Evolutionary conservation across 2,797 vertebrate genomes (phyloP).

Genomic region (Takifugu ocellatus): DNA sequence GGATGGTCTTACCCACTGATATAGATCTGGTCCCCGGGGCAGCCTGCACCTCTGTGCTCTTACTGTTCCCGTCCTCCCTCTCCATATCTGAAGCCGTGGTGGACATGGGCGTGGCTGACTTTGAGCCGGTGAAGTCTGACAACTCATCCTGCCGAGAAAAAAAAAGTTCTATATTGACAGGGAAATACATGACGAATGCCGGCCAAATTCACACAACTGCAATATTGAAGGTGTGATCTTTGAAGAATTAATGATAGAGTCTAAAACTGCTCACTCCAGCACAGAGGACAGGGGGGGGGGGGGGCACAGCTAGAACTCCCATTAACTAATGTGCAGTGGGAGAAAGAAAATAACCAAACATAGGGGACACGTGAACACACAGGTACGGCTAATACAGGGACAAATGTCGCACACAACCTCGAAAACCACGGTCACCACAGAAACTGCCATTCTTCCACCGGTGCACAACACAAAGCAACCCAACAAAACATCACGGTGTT

Average conservation of each 20-base stretch:
- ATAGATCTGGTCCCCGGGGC: conserved; percentile 84
- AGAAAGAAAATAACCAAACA: conserved; percentile 13
- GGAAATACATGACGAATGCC: neutral
- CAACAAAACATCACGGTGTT: conserved; percentile 1
- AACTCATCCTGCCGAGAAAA: conserved; percentile 86
- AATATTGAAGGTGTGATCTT: too few relatives aligned
- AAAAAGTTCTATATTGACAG: neutral
- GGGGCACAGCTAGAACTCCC: too few relatives aligned
- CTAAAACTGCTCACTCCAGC: too few relatives aligned
- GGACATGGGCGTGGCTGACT: conserved; percentile 81
- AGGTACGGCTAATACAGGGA: conserved; percentile 3
- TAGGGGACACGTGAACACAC: conserved; percentile 14
- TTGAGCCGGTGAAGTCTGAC: conserved; percentile 84
- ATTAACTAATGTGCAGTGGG: too few relatives aligned
- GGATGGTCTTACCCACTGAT: conserved; percentile 78
- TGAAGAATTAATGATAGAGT: too few relatives aligned
- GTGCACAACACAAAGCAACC: conserved; percentile 28
- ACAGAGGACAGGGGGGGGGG: too few relatives aligned
- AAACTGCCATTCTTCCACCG: conserved; percentile 16
- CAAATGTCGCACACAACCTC: conserved; percentile 22
- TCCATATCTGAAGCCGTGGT: conserved; percentile 79
- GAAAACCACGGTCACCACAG: conserved; percentile 24
- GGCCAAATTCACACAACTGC: neutral
- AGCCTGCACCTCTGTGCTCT: conserved; percentile 85
- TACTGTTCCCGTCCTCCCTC: conserved; percentile 78